Evolutionary conservation across 2,113 vertebrate genomes (phyloP), one percentile per base, ranked within the genome.

Genomic region (Lepidiolamprologus cunningtoni): DNA sequence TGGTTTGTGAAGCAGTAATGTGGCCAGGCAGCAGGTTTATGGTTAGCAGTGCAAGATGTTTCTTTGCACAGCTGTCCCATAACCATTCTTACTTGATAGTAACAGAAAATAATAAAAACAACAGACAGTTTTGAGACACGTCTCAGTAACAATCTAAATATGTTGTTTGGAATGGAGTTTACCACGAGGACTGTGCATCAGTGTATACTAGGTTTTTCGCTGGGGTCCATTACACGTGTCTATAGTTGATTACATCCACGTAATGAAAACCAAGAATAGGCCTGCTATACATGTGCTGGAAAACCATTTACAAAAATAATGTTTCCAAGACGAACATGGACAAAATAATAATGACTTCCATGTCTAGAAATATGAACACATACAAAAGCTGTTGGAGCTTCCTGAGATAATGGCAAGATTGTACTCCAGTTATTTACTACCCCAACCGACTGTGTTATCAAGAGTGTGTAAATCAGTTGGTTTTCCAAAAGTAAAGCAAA

Each of bases 401-500:
- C 8, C 68, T 83, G 93, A 92, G 89, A 91, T 28, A 16, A 84
- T n/a, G 73, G 91, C 42, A 84, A 93, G 89, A 91, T 89, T 93
- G 87, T 58, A 80, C 86, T 68, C 58, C 31, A 85, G 87, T 89
- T 94, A 95, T 92, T 90, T 92, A 87, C 85, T 87, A 86, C 92
- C 92, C 91, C 78, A 16, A 31, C 86, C 88, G 71, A 88, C 87
- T 87, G 63, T 91, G 95, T 95, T 87, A 95, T 93, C 87, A 92
- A 89, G 81, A 93, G 86, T 86, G 68, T 82, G 84, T 90, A 93
- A 95, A 95, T 94, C 92, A 94, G 91, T 96, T 95, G 94, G 82
- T 94, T 95, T 94, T 88, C 86, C 81, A 93, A 80, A 87, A 61
- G 84, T 91, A 90, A 93, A 83, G 21, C 82, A 81, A 87, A 91